Base-by-base conservation (phyloP, 2,113 vertebrate species). In the Saimiri boliviensis region DNA sequence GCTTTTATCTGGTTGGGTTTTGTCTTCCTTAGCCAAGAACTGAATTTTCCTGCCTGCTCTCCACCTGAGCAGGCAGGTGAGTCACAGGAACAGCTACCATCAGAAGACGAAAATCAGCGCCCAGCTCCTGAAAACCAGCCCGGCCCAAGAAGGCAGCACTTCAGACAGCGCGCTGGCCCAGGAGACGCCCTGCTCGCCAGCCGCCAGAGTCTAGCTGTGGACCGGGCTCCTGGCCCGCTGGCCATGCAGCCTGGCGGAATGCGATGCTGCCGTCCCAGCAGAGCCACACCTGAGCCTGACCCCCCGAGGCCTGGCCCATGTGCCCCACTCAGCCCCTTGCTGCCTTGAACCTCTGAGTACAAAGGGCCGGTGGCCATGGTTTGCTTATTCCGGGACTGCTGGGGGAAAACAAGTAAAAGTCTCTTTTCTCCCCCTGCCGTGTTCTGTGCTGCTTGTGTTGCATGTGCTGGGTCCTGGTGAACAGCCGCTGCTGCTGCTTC, bases 371-470 rank as follows among this genome's bases (percentile, higher is more conserved):
- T 95, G 96, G 92, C 97, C 98, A 98, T 98, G 98, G 98, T 99
- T 96, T 98, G 98, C 98, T 97, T 99, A 73, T 99, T 98, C 98
- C 98, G 97, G 98, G 98, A 99, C 98, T 99, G 98, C 98, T 98
- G 98, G 98, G 98, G 98, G 97, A 98, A 96, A 98, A 98, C 98
- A 98, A 98, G 98, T 98, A 99, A 96, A 98, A 98, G 98, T 96
- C 97, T 97, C 97, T 96, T 87, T 98, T 94, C 97, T 77, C 58
- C 97, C 94, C 97, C 98, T 97, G 98, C 98, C 52, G 73, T 96
- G 95, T 63, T 35, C 74, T 93, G 92, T 98, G 98, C 97, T 98
- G 98, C 98, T 98, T 98, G 98, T 95, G 84, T 98, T 98, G 98
- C 97, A 98, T 98, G 98, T 98, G 94, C 97, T 63, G 94, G 60